Percentiles rank a stretch among this genome's conserved stretches.
These are phyloP conservation scores for Synergus itoensis DNA, from an alignment of 2,888 invertebrate species.

Conservation along the genomic window DNA sequence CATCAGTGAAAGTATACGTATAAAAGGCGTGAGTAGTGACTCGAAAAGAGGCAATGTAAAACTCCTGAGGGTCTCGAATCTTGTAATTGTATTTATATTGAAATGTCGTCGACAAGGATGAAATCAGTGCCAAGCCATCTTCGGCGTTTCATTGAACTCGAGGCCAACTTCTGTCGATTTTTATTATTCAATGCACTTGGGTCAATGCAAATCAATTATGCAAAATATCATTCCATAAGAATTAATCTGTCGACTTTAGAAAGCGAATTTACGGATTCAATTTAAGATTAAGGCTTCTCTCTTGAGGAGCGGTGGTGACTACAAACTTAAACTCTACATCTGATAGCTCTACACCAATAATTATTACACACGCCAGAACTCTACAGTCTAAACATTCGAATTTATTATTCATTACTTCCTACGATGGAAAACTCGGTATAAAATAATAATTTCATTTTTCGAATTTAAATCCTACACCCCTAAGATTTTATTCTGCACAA, in stretches of 20 bases:
- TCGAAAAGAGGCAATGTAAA: background rate
- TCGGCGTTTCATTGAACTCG: conserved; percentile 17
- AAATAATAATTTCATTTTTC: too few species aligned
- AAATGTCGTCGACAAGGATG: conserved; percentile 22
- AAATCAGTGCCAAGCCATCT: conserved; percentile 18
- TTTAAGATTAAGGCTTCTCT: background rate
- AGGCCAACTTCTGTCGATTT: conserved; percentile 34
- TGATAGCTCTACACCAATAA: too few species aligned
- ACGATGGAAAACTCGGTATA: too few species aligned
- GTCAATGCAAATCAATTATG: conserved; percentile 24
- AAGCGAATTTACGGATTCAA: background rate
- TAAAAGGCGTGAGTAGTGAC: background rate
- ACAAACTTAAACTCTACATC: too few species aligned
- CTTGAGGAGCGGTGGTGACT: too few species aligned
- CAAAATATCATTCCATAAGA: background rate
- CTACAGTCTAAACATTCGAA: too few species aligned
- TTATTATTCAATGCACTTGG: conserved; percentile 18
- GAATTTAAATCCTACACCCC: too few species aligned
- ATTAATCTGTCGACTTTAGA: background rate
- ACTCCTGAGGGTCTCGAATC: background rate
- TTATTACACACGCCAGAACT: too few species aligned
- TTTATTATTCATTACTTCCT: too few species aligned
- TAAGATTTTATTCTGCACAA: too few species aligned
- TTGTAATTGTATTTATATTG: conserved; percentile 22
- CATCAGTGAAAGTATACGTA: conserved; percentile 26